A percentile compares a stretch with the other conserved stretches of the same genome.
Conservation (phyloP, 2,113 vertebrate species). For the Chaetodon auriga region DNA sequence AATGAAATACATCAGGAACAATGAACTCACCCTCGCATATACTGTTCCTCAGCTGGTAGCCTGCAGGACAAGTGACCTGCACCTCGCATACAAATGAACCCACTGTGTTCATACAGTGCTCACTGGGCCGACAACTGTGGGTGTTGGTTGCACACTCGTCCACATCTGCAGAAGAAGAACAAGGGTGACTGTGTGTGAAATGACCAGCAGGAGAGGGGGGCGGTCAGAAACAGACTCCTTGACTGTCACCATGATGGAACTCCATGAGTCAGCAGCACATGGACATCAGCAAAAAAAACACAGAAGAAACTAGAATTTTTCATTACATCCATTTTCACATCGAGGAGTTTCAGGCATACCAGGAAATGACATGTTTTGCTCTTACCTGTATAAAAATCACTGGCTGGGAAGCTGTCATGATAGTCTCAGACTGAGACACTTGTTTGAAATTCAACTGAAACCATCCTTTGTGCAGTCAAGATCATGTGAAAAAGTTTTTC, state of each 20-base stretch:
- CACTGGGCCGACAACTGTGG: conserved; percentile 87
- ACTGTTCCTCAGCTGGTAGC: conserved; percentile 84
- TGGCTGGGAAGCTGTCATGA: neutral
- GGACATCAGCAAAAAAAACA: conserved; percentile 15
- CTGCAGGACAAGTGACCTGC: conserved; percentile 87
- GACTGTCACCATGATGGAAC: conserved; percentile 11
- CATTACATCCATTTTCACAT: conserved; percentile 19
- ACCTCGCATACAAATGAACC: conserved; percentile 91
- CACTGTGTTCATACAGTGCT: conserved; percentile 90
- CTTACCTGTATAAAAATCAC: conserved; percentile 22
- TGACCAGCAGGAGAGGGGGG: neutral
- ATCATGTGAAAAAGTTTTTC: neutral
- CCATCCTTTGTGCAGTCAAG: neutral
- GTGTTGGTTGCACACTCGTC: conserved; percentile 89
- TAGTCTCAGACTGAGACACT: conserved; percentile 7
- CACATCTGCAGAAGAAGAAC: conserved; percentile 85
- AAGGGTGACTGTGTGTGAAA: conserved; percentile 24
- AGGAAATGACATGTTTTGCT: conserved; percentile 21
- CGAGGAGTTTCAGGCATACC: neutral
- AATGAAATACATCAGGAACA: conserved; percentile 32
- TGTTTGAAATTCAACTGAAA: neutral
- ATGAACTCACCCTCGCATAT: conserved; percentile 88
- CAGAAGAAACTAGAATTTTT: neutral
- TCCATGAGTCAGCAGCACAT: conserved; percentile 45
- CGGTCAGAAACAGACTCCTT: neutral